Conservation (phyloP, 1,140 invertebrate species). For the Octopus sinensis region DNA sequence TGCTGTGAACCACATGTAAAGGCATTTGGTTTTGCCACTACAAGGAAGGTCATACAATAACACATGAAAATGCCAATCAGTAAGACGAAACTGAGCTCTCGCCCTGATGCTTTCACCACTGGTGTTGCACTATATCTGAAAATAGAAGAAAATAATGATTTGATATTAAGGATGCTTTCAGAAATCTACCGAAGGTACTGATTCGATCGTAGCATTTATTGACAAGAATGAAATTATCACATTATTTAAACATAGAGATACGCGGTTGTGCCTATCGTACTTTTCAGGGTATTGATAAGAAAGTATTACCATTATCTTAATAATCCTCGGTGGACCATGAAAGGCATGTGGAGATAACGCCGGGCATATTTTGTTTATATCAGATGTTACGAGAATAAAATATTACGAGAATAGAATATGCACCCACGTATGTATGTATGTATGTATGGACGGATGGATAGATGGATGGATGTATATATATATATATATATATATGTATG, state of each 20-base stretch:
- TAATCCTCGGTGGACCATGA: no score
- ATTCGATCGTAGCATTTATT: no score
- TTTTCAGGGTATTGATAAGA: no score
- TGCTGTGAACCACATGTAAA: constrained; percentile 66
- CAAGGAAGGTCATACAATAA: constrained; percentile 53
- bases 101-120: constrained; percentile 55
- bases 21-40: constrained; percentile 60
- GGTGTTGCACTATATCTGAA: constrained; percentile 49
- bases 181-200: no score
- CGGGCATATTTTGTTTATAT: background rate
- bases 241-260: no score
- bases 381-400: background rate
- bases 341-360: no score
- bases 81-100: constrained; percentile 56
- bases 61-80: constrained; percentile 55
- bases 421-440: background rate
- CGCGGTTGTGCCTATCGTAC: no score
- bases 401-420: background rate
- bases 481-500: background rate
- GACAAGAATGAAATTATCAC: no score
- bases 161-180: background rate
- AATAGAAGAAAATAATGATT: background rate
- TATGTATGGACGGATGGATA: background rate
- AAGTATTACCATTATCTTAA: no score
- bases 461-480: background rate